phyloP scores from a whole-genome alignment of 92 coral and sea anemone species.

The Galaxea fascicularis region DNA sequence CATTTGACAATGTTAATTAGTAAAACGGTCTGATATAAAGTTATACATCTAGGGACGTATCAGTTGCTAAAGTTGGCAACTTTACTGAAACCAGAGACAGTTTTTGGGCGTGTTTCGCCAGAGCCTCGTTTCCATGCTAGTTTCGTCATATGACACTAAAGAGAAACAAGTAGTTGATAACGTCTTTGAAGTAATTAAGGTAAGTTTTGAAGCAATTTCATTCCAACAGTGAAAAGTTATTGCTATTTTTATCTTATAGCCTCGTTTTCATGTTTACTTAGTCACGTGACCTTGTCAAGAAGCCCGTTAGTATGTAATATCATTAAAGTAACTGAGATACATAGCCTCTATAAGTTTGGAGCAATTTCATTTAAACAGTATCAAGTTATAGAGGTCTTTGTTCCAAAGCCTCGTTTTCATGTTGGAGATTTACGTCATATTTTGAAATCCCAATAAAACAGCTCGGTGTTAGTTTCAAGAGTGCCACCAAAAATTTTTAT shows the following conservation, averaged over 20 bases:
- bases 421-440: no score
- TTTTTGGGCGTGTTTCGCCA: neutral
- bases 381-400: no score
- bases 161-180: neutral
- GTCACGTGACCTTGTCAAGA: constrained; percentile 3
- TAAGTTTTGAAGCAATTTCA: constrained; percentile 7
- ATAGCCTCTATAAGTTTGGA: no score
- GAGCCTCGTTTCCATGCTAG: constrained; percentile 40
- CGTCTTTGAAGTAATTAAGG: neutral
- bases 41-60: constrained; percentile 3
- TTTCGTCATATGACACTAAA: neutral
- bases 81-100: constrained; percentile 1
- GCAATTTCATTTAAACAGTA: no score
- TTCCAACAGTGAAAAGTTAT: neutral
- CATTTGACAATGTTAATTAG: constrained; percentile 9
- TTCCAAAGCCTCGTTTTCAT: no score
- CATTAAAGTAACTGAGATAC: neutral
- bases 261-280: constrained; percentile 39
- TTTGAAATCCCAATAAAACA: no score
- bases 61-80: constrained; percentile 1
- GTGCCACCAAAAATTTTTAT: no score
- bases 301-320: neutral
- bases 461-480: no score
- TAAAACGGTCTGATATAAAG: constrained; percentile 1
- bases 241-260: constrained; percentile 27